Evolutionary conservation across 2,797 vertebrate genomes (phyloP).

Genomic region (Neosilurus hyrtlii): DNA sequence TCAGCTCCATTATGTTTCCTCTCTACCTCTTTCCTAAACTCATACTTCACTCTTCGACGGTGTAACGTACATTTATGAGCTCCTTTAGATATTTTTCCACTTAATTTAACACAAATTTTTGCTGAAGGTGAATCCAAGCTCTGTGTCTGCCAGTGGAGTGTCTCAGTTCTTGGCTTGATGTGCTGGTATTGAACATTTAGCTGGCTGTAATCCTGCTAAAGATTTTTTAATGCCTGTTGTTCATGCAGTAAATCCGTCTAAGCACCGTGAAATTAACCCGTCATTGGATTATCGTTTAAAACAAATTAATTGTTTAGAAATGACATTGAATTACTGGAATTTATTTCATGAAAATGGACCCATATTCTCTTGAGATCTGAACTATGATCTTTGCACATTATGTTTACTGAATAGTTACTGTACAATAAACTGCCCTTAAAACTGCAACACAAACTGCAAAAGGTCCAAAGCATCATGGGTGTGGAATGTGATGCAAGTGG

Average conservation of each 20-base stretch:
- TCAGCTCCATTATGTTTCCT: too few species aligned
- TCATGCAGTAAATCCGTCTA: slow-evolving; percentile 69
- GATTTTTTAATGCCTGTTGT: slow-evolving; percentile 64
- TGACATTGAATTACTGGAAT: neutral
- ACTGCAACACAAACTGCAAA: too few species aligned
- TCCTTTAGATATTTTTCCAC: slow-evolving; percentile 50
- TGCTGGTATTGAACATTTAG: slow-evolving; percentile 48
- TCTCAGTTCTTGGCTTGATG: slow-evolving; percentile 36
- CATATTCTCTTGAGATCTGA: neutral
- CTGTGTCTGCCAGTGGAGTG: slow-evolving; percentile 24
- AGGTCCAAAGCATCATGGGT: too few species aligned
- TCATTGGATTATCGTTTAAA: neutral
- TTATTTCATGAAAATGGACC: neutral
- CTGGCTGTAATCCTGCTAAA: slow-evolving; percentile 64
- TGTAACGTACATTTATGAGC: slow-evolving; percentile 55
- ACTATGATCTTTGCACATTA: neutral
- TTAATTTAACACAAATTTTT: slow-evolving; percentile 52
- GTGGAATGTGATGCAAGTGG: too few species aligned
- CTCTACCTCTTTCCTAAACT: neutral
- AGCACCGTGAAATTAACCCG: slow-evolving; percentile 64
- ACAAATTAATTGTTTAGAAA: neutral
- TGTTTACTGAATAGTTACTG: neutral
- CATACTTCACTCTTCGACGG: slow-evolving; percentile 8
- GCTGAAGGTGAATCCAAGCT: slow-evolving; percentile 37
- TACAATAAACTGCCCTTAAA: too few species aligned